Base-by-base conservation (phyloP, 2,888 invertebrate genomes). In the Choristoneura rosaceana region DNA sequence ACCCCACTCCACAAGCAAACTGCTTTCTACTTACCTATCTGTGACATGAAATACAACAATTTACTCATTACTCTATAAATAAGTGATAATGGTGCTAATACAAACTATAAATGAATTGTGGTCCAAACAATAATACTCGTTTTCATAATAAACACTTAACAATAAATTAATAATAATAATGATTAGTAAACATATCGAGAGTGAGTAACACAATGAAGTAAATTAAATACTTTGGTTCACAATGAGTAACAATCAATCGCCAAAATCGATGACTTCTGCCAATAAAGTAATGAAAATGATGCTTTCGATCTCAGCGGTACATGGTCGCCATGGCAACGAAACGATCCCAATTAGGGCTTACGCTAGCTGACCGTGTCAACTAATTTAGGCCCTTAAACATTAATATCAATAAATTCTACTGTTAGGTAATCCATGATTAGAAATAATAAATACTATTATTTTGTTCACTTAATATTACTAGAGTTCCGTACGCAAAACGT, bases 201-300 rank as follows among this genome's bases (percentile, higher is more conserved):
- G 65, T 66, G 45, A 69, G 83, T 82, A 87, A 89, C 84, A 87
- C 84, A 85, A 84, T 78, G 82, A 85, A 81, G 82, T 55, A 75
- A 71, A 76, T 69, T 63, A 84, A 87, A 88, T 87, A 90, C 93
- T 92, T 93, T 93, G 93, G 93, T 92, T 89, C 85, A 82, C 76
- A 80, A 84, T 84, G 87, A 87, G 87, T 89, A 88, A 86, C 81
- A 80, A 76, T 76, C 76, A 79, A 73, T 67, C 70, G 65, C 61
- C 55, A 66, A 41, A 50, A 2, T 12, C 15, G 61, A 62, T 55
- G 74, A 61, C 64, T 62, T 12, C 38, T 9, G 59, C 38, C 25
- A 25, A 25, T 55, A 55, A 25, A 55, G 55, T 55, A 55, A n/a
- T 38, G 59, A 59, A 38, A 25, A 59, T 59, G 38, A 55, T 55